These are phyloP conservation scores for Seira musarum DNA, from an alignment of 2,888 invertebrate genomes.

Conservation along the genomic window DNA sequence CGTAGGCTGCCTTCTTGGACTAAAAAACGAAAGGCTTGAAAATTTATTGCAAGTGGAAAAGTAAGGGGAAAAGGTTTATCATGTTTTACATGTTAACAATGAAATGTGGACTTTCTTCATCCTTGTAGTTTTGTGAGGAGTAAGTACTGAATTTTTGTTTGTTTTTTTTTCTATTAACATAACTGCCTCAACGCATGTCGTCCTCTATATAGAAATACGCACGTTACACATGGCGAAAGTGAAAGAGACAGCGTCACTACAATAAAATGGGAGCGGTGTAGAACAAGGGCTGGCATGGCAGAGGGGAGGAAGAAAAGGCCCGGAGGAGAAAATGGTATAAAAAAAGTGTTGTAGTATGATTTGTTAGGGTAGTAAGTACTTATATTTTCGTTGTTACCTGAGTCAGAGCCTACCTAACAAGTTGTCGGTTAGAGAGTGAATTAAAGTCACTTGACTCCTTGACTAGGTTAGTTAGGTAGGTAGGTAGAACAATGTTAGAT, in stretches of 20 bases:
- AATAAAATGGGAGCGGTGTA: no score
- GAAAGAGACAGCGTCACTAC: background rate
- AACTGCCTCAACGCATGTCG: background rate
- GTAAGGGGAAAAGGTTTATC: slow-evolving; percentile 40
- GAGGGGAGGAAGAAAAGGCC: background rate
- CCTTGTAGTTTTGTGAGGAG: background rate
- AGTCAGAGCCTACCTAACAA: no score
- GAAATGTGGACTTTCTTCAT: slow-evolving; percentile 28
- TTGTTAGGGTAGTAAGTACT: background rate
- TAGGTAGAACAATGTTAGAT: no score
- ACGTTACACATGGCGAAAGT: background rate
- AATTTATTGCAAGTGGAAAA: background rate
- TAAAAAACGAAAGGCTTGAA: no score
- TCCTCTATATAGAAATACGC: background rate
- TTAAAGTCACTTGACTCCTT: no score
- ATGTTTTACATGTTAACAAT: slow-evolving; percentile 36
- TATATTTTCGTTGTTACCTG: background rate
- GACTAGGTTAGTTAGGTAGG: no score
- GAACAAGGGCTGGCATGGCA: no score
- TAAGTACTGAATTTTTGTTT: slow-evolving; percentile 10
- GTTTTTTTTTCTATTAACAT: background rate
- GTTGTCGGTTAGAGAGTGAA: no score
- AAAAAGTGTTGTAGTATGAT: background rate
- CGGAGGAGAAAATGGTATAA: background rate
- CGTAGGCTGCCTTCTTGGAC: no score